Conservation (phyloP, 2,888 invertebrate species). For the Osedax frankpressi region DNA sequence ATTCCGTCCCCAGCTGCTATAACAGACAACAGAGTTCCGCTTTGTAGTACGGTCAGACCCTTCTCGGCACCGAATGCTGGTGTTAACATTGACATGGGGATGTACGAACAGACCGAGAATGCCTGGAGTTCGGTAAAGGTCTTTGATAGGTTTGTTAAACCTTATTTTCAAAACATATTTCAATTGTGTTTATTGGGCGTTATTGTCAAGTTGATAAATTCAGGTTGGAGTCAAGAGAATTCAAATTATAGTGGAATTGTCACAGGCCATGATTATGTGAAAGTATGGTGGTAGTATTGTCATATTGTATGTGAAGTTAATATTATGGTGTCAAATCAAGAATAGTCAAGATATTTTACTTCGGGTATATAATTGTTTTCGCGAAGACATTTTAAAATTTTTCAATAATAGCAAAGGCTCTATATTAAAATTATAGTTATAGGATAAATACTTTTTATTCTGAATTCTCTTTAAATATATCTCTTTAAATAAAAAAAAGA, state of each 20-base stretch:
- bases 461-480: too few species aligned
- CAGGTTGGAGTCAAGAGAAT: neutral
- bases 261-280: neutral
- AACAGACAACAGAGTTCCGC: slow-evolving; percentile 9
- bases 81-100: slow-evolving; percentile 8
- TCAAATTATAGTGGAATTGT: neutral
- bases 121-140: neutral
- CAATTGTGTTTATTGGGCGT: neutral
- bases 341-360: too few species aligned
- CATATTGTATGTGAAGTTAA: neutral
- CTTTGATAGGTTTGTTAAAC: neutral
- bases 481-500: too few species aligned
- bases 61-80: slow-evolving; percentile 14
- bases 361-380: too few species aligned
- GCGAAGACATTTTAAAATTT: too few species aligned
- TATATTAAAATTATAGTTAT: too few species aligned
- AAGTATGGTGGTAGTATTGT: neutral
- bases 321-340: too few species aligned
- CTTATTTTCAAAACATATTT: too few species aligned
- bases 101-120: neutral
- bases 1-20: slow-evolving; percentile 7
- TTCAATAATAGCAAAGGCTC: too few species aligned
- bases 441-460: too few species aligned
- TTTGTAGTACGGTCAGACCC: neutral
- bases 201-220: neutral